These are phyloP conservation scores for Rhipidura dahli DNA, from an alignment of 2,113 vertebrate species.

Conservation along the genomic window DNA sequence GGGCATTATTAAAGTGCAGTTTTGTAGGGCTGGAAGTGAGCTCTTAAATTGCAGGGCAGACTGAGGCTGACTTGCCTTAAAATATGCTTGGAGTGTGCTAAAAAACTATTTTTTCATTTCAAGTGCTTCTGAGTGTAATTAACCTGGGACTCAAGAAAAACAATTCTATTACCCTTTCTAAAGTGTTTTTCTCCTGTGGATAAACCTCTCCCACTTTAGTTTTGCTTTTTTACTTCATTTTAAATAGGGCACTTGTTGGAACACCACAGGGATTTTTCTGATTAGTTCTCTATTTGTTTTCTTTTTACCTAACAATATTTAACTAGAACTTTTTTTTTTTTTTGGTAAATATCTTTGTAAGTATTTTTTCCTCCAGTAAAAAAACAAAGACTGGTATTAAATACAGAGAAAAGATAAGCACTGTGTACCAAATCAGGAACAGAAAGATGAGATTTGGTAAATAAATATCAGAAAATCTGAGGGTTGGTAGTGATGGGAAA, in stretches of 20 bases:
- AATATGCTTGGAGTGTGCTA: slow-evolving; percentile 51
- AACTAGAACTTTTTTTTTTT: background rate
- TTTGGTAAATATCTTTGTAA: background rate
- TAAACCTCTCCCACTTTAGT: slow-evolving; percentile 59
- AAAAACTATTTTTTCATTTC: slow-evolving; percentile 69
- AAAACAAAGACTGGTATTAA: background rate
- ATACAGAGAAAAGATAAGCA: background rate
- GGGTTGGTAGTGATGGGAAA: background rate
- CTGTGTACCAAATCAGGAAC: background rate
- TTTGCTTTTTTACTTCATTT: slow-evolving; percentile 53
- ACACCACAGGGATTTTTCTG: slow-evolving; percentile 11
- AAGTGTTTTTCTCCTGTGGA: slow-evolving; percentile 67
- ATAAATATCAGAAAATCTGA: background rate
- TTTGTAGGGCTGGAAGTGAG: slow-evolving; percentile 40
- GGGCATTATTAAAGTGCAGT: background rate
- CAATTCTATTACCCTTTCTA: slow-evolving; percentile 62
- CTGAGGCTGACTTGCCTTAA: slow-evolving; percentile 30
- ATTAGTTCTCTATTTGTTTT: slow-evolving; percentile 21
- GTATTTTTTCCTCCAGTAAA: background rate
- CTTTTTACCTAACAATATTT: slow-evolving; percentile 26
- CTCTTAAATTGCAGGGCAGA: slow-evolving; percentile 32
- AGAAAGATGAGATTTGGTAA: background rate
- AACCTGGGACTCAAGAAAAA: slow-evolving; percentile 70
- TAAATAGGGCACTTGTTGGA: slow-evolving; percentile 40
- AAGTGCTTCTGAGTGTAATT: slow-evolving; percentile 73